These are phyloP conservation scores for Pterobdella sp. DNA, from an alignment of 2,888 invertebrate species.

Conservation along the genomic window DNA sequence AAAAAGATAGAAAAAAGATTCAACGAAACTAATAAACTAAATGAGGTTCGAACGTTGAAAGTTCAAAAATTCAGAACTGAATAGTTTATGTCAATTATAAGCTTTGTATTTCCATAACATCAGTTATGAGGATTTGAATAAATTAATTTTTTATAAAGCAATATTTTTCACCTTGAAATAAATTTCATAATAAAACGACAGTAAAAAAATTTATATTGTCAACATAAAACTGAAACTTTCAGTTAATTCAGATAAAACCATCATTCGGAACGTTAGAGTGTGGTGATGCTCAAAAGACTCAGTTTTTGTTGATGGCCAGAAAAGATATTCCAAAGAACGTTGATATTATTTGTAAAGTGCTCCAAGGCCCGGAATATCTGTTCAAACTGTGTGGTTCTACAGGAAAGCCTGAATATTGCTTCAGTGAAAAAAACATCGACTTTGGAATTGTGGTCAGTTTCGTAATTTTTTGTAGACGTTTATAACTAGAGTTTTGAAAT, in stretches of 20 bases:
- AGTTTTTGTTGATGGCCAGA: not conserved
- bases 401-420: not conserved
- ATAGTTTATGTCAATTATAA: not conserved
- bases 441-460: not conserved
- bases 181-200: too few species aligned
- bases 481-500: too few species aligned
- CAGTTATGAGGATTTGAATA: too few species aligned
- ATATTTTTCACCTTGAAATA: too few species aligned
- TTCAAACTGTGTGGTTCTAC: not conserved
- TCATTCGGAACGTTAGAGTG: not conserved
- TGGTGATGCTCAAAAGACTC: not conserved
- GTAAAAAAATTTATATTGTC: not conserved
- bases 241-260: not conserved
- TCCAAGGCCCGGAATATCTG: not conserved
- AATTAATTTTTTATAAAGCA: too few species aligned
- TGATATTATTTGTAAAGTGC: not conserved
- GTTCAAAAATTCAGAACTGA: not conserved
- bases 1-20: not conserved
- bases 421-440: not conserved
- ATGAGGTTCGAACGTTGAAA: not conserved
- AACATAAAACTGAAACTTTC: not conserved
- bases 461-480: too few species aligned
- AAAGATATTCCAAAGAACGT: not conserved
- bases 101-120: too few species aligned
- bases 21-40: not conserved